A percentile compares a stretch with the other conserved stretches of the same genome.
phyloP scores from a whole-genome alignment of 92 coral and sea anemone genomes.

The Phenganax stokvisi region DNA sequence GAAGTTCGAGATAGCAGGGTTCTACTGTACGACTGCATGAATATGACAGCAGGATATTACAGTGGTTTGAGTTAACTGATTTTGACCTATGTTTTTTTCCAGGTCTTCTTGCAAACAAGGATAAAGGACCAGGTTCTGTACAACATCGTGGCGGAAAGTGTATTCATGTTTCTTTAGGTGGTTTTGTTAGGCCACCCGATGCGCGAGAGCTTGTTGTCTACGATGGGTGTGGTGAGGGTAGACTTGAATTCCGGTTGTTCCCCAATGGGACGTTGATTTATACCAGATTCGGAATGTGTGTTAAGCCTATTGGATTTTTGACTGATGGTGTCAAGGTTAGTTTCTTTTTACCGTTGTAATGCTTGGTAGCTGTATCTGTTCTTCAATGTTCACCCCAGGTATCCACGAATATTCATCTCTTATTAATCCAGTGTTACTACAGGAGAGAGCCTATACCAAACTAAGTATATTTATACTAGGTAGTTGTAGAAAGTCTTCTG shows the following conservation, averaged over 20 bases:
- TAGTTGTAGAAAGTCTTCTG: no score
- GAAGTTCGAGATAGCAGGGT: background rate
- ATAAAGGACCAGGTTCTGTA: slow-evolving; percentile 83
- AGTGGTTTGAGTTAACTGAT: background rate
- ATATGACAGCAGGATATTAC: background rate
- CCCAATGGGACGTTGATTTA: slow-evolving; percentile 60
- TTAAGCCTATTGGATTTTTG: slow-evolving; percentile 56
- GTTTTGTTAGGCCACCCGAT: slow-evolving; percentile 46
- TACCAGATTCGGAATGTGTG: slow-evolving; percentile 59
- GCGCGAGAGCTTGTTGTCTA: slow-evolving; percentile 67
- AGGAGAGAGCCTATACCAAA: no score
- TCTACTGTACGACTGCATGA: background rate
- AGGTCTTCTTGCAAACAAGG: slow-evolving; percentile 23
- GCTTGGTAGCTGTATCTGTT: background rate
- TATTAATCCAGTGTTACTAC: no score
- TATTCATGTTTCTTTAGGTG: slow-evolving; percentile 62
- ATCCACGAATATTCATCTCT: no score
- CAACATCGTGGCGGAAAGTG: slow-evolving; percentile 75
- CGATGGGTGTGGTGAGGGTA: slow-evolving; percentile 66
- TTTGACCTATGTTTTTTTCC: background rate
- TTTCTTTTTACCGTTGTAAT: background rate
- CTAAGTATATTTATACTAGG: no score
- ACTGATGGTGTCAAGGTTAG: slow-evolving; percentile 68
- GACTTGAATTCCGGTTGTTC: slow-evolving; percentile 67
- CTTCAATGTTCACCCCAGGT: background rate